These are phyloP conservation scores for Ceyx melanurus DNA, from an alignment of 2,113 vertebrate species.

Conservation along the genomic window DNA sequence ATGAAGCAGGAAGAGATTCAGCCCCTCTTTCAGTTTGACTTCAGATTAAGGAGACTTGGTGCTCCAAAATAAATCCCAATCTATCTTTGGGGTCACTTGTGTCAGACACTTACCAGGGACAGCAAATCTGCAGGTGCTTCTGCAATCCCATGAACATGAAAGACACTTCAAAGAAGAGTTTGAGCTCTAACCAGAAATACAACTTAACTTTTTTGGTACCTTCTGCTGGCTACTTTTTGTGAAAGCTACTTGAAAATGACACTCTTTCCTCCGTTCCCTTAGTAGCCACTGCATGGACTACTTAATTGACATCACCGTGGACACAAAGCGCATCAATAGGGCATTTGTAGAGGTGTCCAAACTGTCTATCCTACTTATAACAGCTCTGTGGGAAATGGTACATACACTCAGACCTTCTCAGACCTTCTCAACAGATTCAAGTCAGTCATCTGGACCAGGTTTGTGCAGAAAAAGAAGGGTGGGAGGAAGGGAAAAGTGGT, in stretches of 20 bases:
- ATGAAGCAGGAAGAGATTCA: neutral
- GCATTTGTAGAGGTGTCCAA: neutral
- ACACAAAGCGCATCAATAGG: fast-evolving
- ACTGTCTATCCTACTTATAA: neutral
- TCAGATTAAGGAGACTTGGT: neutral
- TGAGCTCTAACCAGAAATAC: neutral
- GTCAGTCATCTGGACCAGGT: neutral
- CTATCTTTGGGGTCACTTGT: neutral
- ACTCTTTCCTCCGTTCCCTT: neutral
- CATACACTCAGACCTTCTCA: neutral
- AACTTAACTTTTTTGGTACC: neutral
- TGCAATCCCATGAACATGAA: neutral
- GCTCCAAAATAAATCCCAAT: neutral
- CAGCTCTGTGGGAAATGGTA: neutral
- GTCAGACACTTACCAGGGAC: fast-evolving
- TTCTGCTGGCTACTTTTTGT: neutral
- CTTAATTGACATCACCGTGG: fast-evolving
- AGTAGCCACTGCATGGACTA: neutral
- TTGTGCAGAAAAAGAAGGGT: neutral
- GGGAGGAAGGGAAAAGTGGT: neutral
- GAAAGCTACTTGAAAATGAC: neutral
- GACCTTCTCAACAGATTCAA: neutral
- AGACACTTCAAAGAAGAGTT: neutral
- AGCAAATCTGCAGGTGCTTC: neutral
- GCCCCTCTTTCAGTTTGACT: neutral